These are phyloP conservation scores for Smithornis capensis DNA, from an alignment of 2,113 vertebrate genomes.

Conservation along the genomic window DNA sequence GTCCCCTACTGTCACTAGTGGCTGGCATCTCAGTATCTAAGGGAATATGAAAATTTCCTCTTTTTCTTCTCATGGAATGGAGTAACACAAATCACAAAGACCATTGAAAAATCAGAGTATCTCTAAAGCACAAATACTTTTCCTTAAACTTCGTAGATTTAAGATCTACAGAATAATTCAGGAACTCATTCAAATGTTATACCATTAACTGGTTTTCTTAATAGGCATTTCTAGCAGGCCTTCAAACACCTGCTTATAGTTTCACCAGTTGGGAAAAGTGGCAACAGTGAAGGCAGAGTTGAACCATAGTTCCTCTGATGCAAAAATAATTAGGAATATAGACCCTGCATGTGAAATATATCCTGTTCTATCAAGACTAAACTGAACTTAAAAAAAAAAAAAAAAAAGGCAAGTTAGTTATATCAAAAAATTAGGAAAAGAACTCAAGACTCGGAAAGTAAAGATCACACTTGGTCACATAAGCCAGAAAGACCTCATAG, in stretches of 20 bases:
- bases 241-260: background rate
- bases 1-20: background rate
- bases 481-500: background rate
- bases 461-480: background rate
- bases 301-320: background rate
- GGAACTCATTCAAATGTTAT: background rate
- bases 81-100: background rate
- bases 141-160: background rate
- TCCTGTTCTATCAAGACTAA: background rate
- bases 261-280: background rate
- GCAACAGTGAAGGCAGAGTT: background rate
- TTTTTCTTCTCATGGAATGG: background rate
- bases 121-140: background rate
- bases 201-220: background rate
- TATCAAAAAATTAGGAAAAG: background rate
- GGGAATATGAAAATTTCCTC: background rate
- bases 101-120: background rate
- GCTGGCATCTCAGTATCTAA: background rate
- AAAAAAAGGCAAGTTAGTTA: accelerated
- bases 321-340: background rate
- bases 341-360: background rate
- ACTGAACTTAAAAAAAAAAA: background rate
- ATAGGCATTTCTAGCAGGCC: background rate
- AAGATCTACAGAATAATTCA: background rate
- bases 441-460: background rate